These are phyloP conservation scores for Cenopis cana DNA, from an alignment of 2,888 invertebrate genomes.

Conservation along the genomic window DNA sequence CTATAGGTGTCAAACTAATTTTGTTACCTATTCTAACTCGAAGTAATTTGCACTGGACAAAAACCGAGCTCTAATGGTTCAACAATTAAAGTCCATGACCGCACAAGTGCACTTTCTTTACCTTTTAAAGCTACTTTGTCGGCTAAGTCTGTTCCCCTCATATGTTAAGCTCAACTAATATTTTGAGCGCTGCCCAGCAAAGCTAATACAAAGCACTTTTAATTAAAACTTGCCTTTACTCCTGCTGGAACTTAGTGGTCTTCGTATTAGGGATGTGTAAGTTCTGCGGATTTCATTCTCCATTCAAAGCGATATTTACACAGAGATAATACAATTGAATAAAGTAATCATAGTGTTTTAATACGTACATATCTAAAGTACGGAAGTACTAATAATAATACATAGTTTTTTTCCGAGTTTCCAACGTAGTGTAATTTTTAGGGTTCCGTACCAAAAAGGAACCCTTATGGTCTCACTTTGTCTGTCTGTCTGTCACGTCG, in stretches of 20 bases:
- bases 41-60: no score
- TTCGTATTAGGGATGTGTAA: constrained; percentile 35
- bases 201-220: constrained; percentile 59
- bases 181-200: constrained; percentile 40
- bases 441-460: no score
- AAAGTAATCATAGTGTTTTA: background rate
- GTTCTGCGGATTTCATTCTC: constrained; percentile 1
- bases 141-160: constrained; percentile 27
- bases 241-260: constrained; percentile 45
- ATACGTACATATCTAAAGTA: background rate
- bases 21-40: no score
- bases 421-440: constrained; percentile 4
- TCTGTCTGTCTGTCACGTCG: no score
- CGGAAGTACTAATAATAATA: background rate
- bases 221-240: constrained; percentile 75
- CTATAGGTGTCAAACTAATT: no score
- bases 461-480: no score
- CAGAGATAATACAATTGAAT: background rate
- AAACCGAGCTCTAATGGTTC: no score
- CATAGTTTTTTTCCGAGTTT: constrained; percentile 13
- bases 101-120: background rate
- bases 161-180: constrained; percentile 42
- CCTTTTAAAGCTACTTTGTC: constrained; percentile 22
- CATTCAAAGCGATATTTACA: constrained; percentile 1
- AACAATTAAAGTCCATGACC: no score